Conservation (phyloP, 2,113 vertebrate genomes). For the Galemys pyrenaicus region DNA sequence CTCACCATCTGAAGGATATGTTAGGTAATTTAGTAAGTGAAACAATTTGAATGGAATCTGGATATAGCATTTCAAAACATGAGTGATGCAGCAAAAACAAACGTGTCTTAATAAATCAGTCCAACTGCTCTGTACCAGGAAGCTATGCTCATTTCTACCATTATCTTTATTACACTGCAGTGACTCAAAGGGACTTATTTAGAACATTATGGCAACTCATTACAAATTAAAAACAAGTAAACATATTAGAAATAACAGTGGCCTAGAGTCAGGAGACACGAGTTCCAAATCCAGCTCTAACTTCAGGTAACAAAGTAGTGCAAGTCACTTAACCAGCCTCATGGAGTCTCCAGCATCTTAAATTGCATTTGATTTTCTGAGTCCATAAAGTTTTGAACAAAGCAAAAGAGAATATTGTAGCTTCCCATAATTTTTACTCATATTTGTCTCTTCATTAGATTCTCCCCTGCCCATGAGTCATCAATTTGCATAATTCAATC, state of each 20-base stretch:
- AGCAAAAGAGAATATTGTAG: neutral
- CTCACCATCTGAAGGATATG: neutral
- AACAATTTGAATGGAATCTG: neutral
- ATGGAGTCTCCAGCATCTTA: neutral
- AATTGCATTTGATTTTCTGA: neutral
- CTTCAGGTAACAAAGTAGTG: neutral
- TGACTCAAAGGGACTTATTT: slow-evolving; percentile 77
- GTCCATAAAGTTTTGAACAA: slow-evolving; percentile 4
- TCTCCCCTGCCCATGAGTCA: neutral
- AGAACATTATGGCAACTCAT: slow-evolving; percentile 81
- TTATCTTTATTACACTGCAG: slow-evolving; percentile 65
- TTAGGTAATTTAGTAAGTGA: neutral
- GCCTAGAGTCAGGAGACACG: neutral
- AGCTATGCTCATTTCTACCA: slow-evolving; percentile 57
- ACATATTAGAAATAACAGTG: slow-evolving; percentile 76
- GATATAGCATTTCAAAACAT: neutral
- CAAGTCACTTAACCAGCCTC: neutral
- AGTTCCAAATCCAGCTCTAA: neutral
- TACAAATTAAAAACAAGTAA: slow-evolving; percentile 83
- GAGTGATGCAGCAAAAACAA: slow-evolving; percentile 56
- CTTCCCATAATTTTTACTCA: neutral
- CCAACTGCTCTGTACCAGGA: slow-evolving; percentile 54
- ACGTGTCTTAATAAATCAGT: slow-evolving; percentile 47
- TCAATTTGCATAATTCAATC: neutral
- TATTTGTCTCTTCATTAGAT: neutral